These are phyloP conservation scores for Cepaea nemoralis DNA, from an alignment of 1,140 invertebrate species.

Conservation along the genomic window DNA sequence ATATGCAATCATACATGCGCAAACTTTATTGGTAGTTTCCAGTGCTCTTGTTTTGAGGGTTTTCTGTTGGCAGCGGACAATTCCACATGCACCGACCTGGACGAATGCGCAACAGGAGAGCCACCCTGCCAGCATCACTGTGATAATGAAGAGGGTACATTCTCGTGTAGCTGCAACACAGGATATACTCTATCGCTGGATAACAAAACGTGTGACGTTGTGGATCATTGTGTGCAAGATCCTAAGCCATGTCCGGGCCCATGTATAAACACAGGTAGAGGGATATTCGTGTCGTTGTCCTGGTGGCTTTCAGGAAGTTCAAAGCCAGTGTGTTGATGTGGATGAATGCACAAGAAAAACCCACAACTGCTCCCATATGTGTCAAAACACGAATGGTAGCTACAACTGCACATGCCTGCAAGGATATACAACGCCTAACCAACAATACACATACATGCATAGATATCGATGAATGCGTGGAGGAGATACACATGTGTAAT, in stretches of 20 bases:
- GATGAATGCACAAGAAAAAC: slow-evolving; percentile 4
- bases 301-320: slow-evolving; percentile 31
- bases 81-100: neutral
- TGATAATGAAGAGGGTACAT: neutral
- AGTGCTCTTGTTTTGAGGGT: slow-evolving; percentile 43
- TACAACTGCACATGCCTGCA: neutral
- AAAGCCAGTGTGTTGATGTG: slow-evolving; percentile 14
- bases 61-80: neutral
- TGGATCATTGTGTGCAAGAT: neutral
- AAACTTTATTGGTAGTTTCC: slow-evolving; percentile 33
- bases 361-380: neutral
- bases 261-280: neutral
- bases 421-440: neutral
- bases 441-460: neutral
- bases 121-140: neutral
- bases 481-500: neutral
- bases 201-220: neutral
- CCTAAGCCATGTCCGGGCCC: neutral
- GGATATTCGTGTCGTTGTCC: slow-evolving; percentile 41
- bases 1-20: neutral
- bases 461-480: neutral
- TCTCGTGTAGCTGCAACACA: neutral
- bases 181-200: neutral
- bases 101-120: neutral
- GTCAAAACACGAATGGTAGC: slow-evolving; percentile 5